Conservation (phyloP, 2,797 vertebrate genomes). For the Enteromius anoplus region DNA sequence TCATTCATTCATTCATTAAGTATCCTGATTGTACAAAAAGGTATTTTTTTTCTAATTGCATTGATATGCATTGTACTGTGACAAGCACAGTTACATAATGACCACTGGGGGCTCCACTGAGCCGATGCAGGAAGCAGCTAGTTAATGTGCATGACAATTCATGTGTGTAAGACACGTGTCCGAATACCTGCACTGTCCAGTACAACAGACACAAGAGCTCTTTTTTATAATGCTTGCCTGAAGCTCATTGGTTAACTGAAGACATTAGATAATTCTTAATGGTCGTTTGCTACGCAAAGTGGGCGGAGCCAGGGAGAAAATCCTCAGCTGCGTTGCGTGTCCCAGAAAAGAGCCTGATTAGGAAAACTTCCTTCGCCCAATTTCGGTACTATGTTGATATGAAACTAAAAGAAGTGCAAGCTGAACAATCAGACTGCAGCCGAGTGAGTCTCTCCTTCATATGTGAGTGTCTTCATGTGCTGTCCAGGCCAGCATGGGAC, state of each 20-base stretch:
- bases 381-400: slow-evolving; percentile 20
- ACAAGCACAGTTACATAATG: slow-evolving; percentile 21
- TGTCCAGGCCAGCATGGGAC: neutral
- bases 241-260: neutral
- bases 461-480: slow-evolving; percentile 1
- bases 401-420: slow-evolving; percentile 9
- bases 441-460: neutral
- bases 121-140: slow-evolving; percentile 10
- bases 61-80: slow-evolving; percentile 39
- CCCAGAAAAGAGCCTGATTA: neutral
- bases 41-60: slow-evolving; percentile 1
- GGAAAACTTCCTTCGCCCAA: neutral
- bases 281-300: slow-evolving; percentile 17
- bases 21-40: slow-evolving; percentile 37
- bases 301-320: neutral
- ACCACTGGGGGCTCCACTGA: slow-evolving; percentile 22
- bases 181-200: slow-evolving; percentile 7
- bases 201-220: neutral
- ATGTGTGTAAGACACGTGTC: neutral
- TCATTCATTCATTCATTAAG: slow-evolving; percentile 30
- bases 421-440: slow-evolving; percentile 11
- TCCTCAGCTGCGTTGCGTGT: neutral
- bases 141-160: slow-evolving; percentile 5
- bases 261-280: neutral
- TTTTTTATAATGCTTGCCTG: slow-evolving; percentile 3